phyloP scores from a whole-genome alignment of 2,797 vertebrate species.

The Dendrocincla tyrannina region DNA sequence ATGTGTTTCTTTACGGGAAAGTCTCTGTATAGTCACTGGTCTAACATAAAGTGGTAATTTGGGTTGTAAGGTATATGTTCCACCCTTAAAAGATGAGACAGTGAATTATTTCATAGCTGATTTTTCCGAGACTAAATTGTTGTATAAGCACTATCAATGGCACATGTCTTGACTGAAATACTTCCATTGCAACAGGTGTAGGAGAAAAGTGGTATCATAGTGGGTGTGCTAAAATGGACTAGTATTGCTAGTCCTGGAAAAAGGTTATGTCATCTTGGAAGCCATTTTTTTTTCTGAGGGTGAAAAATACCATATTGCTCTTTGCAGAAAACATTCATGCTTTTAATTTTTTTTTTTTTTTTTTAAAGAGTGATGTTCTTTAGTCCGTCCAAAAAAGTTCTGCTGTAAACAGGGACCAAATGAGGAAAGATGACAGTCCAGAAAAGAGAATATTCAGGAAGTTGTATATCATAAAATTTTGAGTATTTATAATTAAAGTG shows the following conservation, averaged over 20 bases:
- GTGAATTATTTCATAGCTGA: neutral
- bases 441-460: neutral
- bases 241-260: neutral
- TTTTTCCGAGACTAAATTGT: neutral
- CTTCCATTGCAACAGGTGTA: neutral
- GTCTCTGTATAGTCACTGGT: neutral
- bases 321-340: neutral
- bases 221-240: neutral
- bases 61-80: neutral
- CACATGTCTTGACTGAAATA: neutral
- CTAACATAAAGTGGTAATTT: neutral
- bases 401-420: neutral
- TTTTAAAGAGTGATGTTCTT: neutral
- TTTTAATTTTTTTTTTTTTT: neutral
- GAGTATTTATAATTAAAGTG: neutral
- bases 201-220: neutral
- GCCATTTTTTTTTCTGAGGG: neutral
- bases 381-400: neutral
- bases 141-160: accelerated
- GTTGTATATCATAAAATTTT: neutral
- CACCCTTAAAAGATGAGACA: neutral
- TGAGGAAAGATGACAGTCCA: neutral
- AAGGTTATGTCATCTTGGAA: neutral
- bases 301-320: neutral
- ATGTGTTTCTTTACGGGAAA: neutral